Percentiles rank a stretch among this genome's conserved stretches.
Conservation (phyloP, 2,888 invertebrate species). For the Orthosia gothica region DNA sequence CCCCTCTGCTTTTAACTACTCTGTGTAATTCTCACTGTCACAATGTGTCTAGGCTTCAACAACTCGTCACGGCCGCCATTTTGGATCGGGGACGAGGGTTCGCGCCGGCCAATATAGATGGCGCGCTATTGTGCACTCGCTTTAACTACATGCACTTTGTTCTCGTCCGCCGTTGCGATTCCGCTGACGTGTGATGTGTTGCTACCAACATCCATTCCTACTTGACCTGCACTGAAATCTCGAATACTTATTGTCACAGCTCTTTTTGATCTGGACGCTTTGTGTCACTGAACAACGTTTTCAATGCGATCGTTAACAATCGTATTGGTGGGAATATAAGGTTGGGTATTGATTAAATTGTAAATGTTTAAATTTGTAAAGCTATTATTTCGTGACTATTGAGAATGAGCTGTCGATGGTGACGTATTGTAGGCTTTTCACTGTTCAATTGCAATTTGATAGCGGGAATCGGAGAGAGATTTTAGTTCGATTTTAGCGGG, state of each 20-base stretch:
- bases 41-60: conserved; percentile 74
- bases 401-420: conserved; percentile 87
- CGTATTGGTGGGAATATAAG: conserved; percentile 59
- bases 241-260: conserved; percentile 62
- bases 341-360: conserved; percentile 65
- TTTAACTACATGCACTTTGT: conserved; percentile 89
- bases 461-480: conserved; percentile 70
- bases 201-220: conserved; percentile 75
- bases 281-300: conserved; percentile 68
- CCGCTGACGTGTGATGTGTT: conserved; percentile 87
- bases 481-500: conserved; percentile 53
- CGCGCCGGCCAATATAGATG: conserved; percentile 84
- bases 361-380: conserved; percentile 34
- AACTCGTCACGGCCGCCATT: conserved; percentile 76
- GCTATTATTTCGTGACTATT: conserved; percentile 86
- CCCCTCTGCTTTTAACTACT: conserved; percentile 29
- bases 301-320: conserved; percentile 53
- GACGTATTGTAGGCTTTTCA: conserved; percentile 89
- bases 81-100: conserved; percentile 70
- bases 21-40: conserved; percentile 66
- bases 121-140: conserved; percentile 80
- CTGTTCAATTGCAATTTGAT: conserved; percentile 80
- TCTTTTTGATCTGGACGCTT: conserved; percentile 74
- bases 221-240: conserved; percentile 64
- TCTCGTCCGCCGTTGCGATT: conserved; percentile 83